Percentiles rank a stretch among this genome's conserved stretches.
phyloP scores from a whole-genome alignment of 2,797 vertebrate species.

The Podarcis siculus region DNA sequence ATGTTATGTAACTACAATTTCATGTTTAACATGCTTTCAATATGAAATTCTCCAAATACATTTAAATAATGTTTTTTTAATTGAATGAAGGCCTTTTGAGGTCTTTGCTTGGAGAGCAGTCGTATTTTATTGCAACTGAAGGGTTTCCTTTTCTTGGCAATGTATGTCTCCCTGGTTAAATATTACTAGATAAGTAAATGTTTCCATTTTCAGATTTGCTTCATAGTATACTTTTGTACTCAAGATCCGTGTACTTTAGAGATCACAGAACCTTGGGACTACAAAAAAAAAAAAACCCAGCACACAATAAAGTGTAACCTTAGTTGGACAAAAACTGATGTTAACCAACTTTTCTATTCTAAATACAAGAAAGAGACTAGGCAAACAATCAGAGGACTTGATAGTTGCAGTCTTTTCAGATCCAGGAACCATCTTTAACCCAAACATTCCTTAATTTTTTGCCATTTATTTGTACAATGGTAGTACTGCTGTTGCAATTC shows the following conservation, averaged over 20 bases:
- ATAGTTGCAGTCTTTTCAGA: too few relatives aligned
- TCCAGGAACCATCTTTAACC: too few relatives aligned
- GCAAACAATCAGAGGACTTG: background rate
- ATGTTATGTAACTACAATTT: slow-evolving; percentile 2
- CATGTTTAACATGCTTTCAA: background rate
- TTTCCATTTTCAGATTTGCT: slow-evolving; percentile 7
- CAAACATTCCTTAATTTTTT: background rate
- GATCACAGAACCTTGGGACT: background rate
- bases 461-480: too few relatives aligned
- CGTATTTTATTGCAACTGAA: slow-evolving; percentile 18
- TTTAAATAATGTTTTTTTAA: slow-evolving; percentile 30
- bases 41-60: slow-evolving; percentile 21
- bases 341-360: background rate
- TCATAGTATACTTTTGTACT: background rate
- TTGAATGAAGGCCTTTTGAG: background rate
- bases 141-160: background rate
- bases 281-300: background rate
- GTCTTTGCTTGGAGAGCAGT: slow-evolving; percentile 34
- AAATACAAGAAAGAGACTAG: slow-evolving; percentile 1
- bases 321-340: background rate
- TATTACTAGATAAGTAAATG: slow-evolving; percentile 28
- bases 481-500: too few relatives aligned
- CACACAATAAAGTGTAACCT: background rate
- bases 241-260: background rate
- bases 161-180: slow-evolving; percentile 15